Evolutionary conservation across 2,797 vertebrate genomes (phyloP).

Genomic region (Anguilla megastoma): DNA sequence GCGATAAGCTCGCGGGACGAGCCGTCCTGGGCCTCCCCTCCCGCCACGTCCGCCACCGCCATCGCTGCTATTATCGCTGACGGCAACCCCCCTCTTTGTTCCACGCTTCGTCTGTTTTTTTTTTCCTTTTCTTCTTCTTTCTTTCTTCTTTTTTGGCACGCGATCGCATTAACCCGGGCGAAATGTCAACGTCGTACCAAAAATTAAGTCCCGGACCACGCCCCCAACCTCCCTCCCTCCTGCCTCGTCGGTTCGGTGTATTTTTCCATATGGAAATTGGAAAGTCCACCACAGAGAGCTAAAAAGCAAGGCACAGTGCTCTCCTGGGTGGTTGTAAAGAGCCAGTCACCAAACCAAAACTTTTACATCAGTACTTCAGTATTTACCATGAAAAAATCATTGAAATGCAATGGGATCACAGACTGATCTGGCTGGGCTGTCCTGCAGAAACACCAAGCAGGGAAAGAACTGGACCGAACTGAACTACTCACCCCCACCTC

Average conservation of each 20-base stretch:
- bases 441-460: background rate
- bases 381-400: background rate
- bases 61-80: slow-evolving; percentile 50
- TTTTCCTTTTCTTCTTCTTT: slow-evolving; percentile 40
- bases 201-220: background rate
- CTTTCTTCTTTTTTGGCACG: slow-evolving; percentile 46
- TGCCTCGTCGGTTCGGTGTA: background rate
- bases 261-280: too few species aligned
- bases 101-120: background rate
- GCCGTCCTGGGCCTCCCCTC: slow-evolving; percentile 52
- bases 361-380: too few species aligned
- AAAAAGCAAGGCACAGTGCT: too few species aligned
- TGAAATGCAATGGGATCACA: background rate
- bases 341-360: too few species aligned
- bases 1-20: slow-evolving; percentile 62
- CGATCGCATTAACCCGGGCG: slow-evolving; percentile 45
- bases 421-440: background rate
- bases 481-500: background rate
- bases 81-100: slow-evolving; percentile 19
- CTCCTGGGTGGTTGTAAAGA: too few species aligned
- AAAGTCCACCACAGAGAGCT: too few species aligned
- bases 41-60: slow-evolving; percentile 23
- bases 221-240: background rate
- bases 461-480: background rate
- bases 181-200: background rate